Evolutionary conservation across 2,113 vertebrate species (phyloP).

Genomic region (Loxodonta africana): DNA sequence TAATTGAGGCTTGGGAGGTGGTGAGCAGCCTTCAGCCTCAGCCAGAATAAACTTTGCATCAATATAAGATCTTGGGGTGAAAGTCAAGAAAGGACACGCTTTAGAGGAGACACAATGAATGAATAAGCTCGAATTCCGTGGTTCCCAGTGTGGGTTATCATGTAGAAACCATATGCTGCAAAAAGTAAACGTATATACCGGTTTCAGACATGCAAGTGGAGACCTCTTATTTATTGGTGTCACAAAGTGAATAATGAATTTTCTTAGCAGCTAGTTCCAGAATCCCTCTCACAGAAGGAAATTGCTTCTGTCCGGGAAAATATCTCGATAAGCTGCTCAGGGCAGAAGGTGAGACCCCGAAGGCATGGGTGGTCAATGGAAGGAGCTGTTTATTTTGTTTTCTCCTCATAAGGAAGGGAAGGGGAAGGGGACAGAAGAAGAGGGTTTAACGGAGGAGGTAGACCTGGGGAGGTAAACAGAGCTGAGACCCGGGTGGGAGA

Average conservation of each 20-base stretch:
- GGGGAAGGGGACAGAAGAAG: neutral
- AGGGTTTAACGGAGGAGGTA: neutral
- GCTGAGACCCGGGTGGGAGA: neutral
- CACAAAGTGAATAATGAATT: constrained; percentile 77
- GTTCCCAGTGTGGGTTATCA: neutral
- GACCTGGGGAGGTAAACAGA: neutral
- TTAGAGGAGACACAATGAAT: neutral
- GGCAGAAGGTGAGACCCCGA: constrained; percentile 51
- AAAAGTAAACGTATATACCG: constrained; percentile 9
- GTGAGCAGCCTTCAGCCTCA: neutral
- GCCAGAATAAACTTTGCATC: neutral
- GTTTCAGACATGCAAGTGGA: constrained; percentile 27
- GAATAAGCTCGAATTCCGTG: neutral
- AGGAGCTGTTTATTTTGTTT: constrained; percentile 53
- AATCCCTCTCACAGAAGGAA: constrained; percentile 49
- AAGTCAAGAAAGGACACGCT: constrained; percentile 12
- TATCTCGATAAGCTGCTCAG: constrained; percentile 57
- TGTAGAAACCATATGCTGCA: neutral
- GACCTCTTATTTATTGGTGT: constrained; percentile 70
- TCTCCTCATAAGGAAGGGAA: neutral
- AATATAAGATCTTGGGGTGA: neutral
- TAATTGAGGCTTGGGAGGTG: neutral
- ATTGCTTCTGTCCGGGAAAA: constrained; percentile 64
- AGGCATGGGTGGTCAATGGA: neutral
- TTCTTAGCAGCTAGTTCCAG: constrained; percentile 56